These are phyloP conservation scores for Zaprionus obscuricornis DNA, from an alignment of 2,888 invertebrate species.

Conservation along the genomic window DNA sequence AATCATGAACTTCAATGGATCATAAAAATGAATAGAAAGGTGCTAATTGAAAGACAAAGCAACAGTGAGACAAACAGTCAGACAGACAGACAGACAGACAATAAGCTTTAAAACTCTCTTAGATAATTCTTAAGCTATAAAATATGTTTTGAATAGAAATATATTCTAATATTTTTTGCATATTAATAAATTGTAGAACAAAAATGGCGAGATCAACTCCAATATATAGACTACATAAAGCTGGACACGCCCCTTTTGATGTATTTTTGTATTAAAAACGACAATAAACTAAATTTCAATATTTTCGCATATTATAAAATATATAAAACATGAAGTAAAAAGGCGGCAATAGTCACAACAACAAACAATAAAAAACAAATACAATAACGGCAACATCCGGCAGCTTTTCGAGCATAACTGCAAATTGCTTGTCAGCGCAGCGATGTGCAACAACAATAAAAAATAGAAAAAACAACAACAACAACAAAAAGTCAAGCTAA, in stretches of 20 bases:
- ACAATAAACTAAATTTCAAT: constrained; percentile 12
- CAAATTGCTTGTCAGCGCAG: constrained; percentile 56
- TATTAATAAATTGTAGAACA: too few relatives aligned
- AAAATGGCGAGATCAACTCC: too few relatives aligned
- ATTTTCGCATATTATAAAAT: constrained; percentile 30
- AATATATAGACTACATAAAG: too few relatives aligned
- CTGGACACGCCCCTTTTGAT: too few relatives aligned
- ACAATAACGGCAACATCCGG: constrained; percentile 62
- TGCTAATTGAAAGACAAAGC: constrained; percentile 57
- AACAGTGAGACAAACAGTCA: constrained; percentile 26
- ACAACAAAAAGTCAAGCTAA: constrained; percentile 14
- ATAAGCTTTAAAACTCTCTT: too few relatives aligned
- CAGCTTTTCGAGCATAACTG: constrained; percentile 60
- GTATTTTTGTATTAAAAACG: too few relatives aligned
- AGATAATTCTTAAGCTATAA: too few relatives aligned
- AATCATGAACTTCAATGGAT: constrained; percentile 53
- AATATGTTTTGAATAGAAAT: too few relatives aligned
- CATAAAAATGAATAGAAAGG: constrained; percentile 58
- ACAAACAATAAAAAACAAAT: constrained; percentile 24
- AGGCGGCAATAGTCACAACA: constrained; percentile 12
- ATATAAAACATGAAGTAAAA: constrained; percentile 22
- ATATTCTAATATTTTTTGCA: too few relatives aligned
- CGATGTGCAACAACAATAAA: constrained; percentile 54
- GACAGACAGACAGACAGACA: too few relatives aligned
- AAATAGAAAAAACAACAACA: constrained; percentile 12